Evolutionary conservation across 2,797 vertebrate species (phyloP).

Genomic region (Falco biarmicus): DNA sequence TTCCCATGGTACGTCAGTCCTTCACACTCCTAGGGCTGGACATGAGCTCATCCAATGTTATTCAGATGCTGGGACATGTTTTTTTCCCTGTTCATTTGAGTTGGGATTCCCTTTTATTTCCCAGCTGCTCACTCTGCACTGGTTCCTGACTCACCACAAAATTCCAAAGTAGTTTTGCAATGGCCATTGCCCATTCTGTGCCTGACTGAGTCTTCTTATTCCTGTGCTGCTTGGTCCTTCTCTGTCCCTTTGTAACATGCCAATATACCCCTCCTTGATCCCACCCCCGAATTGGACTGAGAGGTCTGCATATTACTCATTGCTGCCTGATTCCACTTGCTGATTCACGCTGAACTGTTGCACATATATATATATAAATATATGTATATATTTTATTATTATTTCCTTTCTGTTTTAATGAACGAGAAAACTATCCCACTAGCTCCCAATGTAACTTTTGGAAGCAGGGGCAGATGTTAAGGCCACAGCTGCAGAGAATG

Average conservation of each 20-base stretch:
- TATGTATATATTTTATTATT: neutral
- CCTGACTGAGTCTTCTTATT: neutral
- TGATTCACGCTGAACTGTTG: neutral
- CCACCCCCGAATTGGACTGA: neutral
- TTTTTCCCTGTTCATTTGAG: neutral
- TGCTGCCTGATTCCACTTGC: neutral
- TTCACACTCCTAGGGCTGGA: neutral
- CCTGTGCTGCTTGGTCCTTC: neutral
- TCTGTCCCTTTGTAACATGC: neutral
- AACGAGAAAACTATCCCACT: neutral
- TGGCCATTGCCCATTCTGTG: neutral
- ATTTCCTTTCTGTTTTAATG: neutral
- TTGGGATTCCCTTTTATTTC: slow-evolving; percentile 7
- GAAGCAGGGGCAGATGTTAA: neutral
- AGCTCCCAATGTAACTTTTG: neutral
- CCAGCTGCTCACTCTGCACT: neutral
- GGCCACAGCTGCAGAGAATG: neutral
- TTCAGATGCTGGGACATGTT: neutral
- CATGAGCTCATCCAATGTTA: neutral
- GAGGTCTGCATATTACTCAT: neutral
- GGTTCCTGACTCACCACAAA: neutral
- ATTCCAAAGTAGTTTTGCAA: neutral
- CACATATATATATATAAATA: too few species aligned
- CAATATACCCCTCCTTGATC: neutral
- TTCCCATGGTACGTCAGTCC: neutral